A percentile compares a stretch with the other conserved stretches of the same genome.
These are phyloP conservation scores for Neomorphus geoffroyi DNA, from an alignment of 2,797 vertebrate species.

Conservation along the genomic window DNA sequence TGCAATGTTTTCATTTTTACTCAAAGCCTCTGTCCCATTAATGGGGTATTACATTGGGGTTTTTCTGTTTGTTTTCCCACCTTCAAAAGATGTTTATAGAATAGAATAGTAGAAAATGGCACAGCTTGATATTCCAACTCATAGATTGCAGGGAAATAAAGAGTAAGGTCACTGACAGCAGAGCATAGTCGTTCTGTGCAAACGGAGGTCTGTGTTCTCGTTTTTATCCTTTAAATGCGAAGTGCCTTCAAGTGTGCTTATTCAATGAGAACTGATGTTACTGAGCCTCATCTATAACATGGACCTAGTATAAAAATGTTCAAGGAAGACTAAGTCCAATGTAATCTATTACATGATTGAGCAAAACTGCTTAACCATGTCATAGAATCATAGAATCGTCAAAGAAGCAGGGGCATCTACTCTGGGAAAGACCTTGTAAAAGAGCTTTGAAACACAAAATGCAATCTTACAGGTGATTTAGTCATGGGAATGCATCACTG, in stretches of 20 bases:
- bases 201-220: background rate
- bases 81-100: background rate
- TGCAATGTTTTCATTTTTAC: background rate
- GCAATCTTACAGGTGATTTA: slow-evolving; percentile 80
- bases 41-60: background rate
- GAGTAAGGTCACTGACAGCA: background rate
- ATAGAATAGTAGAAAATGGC: background rate
- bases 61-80: background rate
- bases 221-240: background rate
- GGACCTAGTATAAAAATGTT: slow-evolving; percentile 19
- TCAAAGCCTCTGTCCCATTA: background rate
- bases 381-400: too few relatives aligned
- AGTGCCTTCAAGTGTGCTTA: background rate
- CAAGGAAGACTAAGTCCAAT: slow-evolving; percentile 63
- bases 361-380: slow-evolving; percentile 73
- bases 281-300: background rate
- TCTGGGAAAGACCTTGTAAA: slow-evolving; percentile 69
- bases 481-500: slow-evolving; percentile 71
- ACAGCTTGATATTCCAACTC: background rate
- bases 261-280: background rate
- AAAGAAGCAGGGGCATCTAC: slow-evolving; percentile 69
- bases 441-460: slow-evolving; percentile 80
- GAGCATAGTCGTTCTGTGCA: background rate
- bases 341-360: slow-evolving; percentile 69
- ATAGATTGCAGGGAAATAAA: background rate